Percentiles rank a stretch among this genome's conserved stretches.
phyloP scores from a whole-genome alignment of 2,113 vertebrate species.

The Raja brachyura region DNA sequence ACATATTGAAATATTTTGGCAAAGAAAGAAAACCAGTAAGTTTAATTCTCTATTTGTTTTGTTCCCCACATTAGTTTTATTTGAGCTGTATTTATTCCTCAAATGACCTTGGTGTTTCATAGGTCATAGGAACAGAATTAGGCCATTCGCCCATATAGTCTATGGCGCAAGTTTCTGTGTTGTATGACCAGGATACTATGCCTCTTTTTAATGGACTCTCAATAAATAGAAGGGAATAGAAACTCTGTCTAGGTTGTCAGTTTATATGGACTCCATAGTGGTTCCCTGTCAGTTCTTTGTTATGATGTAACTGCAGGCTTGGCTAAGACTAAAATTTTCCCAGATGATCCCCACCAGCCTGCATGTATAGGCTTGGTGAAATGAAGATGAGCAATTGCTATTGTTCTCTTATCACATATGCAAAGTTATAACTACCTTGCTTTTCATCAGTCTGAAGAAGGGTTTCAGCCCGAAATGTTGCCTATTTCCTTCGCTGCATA shows the following conservation, averaged over 20 bases:
- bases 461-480: no score
- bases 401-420: neutral
- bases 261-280: no score
- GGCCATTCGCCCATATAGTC: no score
- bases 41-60: conserved; percentile 32
- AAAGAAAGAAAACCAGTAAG: conserved; percentile 83
- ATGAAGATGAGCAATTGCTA: neutral
- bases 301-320: neutral
- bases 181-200: no score
- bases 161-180: no score
- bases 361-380: neutral
- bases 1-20: conserved; percentile 73
- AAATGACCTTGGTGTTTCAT: neutral
- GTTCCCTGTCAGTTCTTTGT: neutral
- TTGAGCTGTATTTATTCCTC: neutral
- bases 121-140: no score
- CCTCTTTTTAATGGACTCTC: no score
- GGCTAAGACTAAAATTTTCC: neutral
- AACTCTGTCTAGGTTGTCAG: neutral
- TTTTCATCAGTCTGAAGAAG: no score
- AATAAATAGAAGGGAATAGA: neutral
- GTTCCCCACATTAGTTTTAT: neutral
- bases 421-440: neutral
- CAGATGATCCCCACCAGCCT: neutral
- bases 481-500: no score